These are phyloP conservation scores for Melieria omissa DNA, from an alignment of 2,888 invertebrate genomes.

Conservation along the genomic window DNA sequence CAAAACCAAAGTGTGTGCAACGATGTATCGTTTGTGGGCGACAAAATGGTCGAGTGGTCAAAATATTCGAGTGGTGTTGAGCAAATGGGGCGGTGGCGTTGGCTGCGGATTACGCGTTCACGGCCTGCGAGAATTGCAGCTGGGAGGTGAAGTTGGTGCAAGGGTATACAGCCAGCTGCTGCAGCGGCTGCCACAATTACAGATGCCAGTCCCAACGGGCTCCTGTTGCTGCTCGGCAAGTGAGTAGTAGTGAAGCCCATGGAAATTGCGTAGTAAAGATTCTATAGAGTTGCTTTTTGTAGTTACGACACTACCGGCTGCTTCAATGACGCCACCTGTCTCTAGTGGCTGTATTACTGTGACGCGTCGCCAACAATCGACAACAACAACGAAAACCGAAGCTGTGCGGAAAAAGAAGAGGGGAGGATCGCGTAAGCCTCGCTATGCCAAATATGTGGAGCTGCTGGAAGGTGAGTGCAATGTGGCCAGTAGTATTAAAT, in stretches of 20 bases:
- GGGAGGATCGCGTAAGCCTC: conserved; percentile 50
- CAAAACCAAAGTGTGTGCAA: conserved; percentile 9
- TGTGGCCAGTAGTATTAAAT: background rate
- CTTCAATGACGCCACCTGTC: conserved; percentile 6
- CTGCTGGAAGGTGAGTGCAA: conserved; percentile 73
- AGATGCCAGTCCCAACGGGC: no score
- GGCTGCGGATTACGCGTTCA: background rate
- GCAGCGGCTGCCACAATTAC: conserved; percentile 49
- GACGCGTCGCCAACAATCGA: conserved; percentile 54
- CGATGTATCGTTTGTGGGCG: conserved; percentile 61
- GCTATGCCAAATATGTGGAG: conserved; percentile 73
- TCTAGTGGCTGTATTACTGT: conserved; percentile 4
- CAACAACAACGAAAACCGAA: conserved; percentile 55
- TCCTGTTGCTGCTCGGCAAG: conserved; percentile 2
- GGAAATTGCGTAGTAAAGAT: conserved; percentile 1
- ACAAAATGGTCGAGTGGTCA: conserved; percentile 53
- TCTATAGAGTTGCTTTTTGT: background rate
- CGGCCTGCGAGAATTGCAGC: conserved; percentile 47
- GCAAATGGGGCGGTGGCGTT: conserved; percentile 12
- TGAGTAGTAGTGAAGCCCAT: background rate
- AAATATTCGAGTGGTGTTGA: conserved; percentile 47
- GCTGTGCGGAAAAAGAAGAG: conserved; percentile 46
- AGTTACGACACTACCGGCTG: background rate
- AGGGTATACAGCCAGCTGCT: conserved; percentile 37
- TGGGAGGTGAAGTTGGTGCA: conserved; percentile 12